A percentile compares a stretch with the other conserved stretches of the same genome.
Conservation (phyloP, 2,888 invertebrate genomes). For the Hipparchia sbordonii region DNA sequence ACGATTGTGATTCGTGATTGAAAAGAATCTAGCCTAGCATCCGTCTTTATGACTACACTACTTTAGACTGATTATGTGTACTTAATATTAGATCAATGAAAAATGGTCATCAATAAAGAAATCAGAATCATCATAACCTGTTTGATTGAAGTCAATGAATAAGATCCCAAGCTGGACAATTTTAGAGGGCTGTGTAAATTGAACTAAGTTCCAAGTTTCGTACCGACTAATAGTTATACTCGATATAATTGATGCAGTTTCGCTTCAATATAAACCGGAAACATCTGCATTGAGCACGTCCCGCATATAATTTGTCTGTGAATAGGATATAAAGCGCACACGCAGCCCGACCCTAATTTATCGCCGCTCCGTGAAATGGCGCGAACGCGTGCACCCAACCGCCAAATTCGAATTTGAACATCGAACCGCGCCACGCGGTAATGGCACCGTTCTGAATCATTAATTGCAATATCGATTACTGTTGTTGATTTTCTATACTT, state of each 20-base stretch:
- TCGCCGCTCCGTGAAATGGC: constrained; percentile 32
- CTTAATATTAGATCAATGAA: too few species aligned
- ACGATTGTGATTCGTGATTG: too few species aligned
- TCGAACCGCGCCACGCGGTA: constrained; percentile 54
- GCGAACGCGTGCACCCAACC: constrained; percentile 21
- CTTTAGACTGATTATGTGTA: too few species aligned
- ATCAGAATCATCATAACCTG: too few species aligned
- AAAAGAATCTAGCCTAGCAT: too few species aligned
- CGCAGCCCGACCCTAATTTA: constrained; percentile 37
- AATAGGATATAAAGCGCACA: constrained; percentile 34
- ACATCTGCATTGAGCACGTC: constrained; percentile 35
- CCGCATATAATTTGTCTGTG: constrained; percentile 24
- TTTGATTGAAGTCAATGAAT: too few species aligned
- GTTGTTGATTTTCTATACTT: not conserved
- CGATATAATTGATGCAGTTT: not conserved
- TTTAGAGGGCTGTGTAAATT: not conserved
- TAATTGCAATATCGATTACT: constrained; percentile 61
- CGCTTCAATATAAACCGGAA: constrained; percentile 28
- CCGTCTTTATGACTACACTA: too few species aligned
- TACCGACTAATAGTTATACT: not conserved
- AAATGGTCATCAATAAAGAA: too few species aligned
- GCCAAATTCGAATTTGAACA: constrained; percentile 32
- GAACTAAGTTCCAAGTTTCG: not conserved
- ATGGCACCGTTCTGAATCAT: constrained; percentile 68
- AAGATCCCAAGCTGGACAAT: not conserved